A percentile compares a stretch with the other conserved stretches of the same genome.
These are phyloP conservation scores for Trimorus sp. DNA, from an alignment of 2,888 invertebrate species.

Conservation along the genomic window DNA sequence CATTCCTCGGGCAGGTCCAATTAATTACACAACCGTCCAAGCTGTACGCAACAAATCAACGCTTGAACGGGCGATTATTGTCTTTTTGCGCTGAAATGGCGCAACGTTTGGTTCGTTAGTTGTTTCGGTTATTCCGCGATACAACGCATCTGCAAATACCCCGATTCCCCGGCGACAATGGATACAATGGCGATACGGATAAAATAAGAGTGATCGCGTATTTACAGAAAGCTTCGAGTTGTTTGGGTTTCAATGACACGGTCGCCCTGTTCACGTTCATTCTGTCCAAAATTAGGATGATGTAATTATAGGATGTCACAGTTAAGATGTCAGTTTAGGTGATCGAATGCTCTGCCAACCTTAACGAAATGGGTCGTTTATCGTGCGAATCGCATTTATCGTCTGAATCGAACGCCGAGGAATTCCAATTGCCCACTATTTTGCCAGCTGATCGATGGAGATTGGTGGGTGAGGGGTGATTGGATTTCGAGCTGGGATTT, in stretches of 20 bases:
- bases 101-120: slow-evolving; percentile 27
- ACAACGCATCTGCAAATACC: slow-evolving; percentile 49
- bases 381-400: slow-evolving; percentile 52
- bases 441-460: background rate
- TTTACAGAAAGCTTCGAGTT: slow-evolving; percentile 44
- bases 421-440: slow-evolving; percentile 25
- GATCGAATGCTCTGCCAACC: slow-evolving; percentile 64
- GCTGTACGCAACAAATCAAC: too few species aligned
- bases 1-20: too few species aligned
- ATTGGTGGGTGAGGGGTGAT: too few species aligned
- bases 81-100: slow-evolving; percentile 11
- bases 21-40: too few species aligned
- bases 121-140: slow-evolving; percentile 32
- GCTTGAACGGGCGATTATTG: background rate
- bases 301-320: slow-evolving; percentile 69
- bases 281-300: slow-evolving; percentile 69
- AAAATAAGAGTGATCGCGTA: slow-evolving; percentile 60
- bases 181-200: slow-evolving; percentile 52
- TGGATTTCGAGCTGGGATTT: too few species aligned
- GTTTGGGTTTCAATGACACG: slow-evolving; percentile 63
- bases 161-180: slow-evolving; percentile 32
- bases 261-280: slow-evolving; percentile 37
- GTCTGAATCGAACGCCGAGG: slow-evolving; percentile 33
- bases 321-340: slow-evolving; percentile 64
- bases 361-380: slow-evolving; percentile 61